A percentile compares a stretch with the other conserved stretches of the same genome.
Conservation (phyloP, 2,888 invertebrate species). For the Phalera bucephala region DNA sequence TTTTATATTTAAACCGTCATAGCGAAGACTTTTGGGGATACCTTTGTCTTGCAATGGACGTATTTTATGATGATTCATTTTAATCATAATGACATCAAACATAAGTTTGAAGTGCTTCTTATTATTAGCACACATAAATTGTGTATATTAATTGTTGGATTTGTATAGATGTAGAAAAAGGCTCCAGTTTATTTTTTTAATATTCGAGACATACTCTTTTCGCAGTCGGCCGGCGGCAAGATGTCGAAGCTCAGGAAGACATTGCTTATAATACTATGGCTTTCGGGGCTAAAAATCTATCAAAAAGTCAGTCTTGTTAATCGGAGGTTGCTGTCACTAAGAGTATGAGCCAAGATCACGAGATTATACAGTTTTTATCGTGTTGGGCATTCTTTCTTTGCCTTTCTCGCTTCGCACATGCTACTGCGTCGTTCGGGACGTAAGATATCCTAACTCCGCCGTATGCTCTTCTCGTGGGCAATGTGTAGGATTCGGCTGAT, state of each 20-base stretch:
- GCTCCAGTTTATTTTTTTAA: too few species aligned
- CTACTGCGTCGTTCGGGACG: constrained; percentile 95
- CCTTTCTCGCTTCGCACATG: constrained; percentile 89
- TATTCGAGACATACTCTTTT: constrained; percentile 37
- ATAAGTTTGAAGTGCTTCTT: too few species aligned
- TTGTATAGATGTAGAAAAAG: too few species aligned
- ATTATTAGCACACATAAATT: too few species aligned
- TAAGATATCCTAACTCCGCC: constrained; percentile 95
- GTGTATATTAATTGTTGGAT: too few species aligned
- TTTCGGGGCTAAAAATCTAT: constrained; percentile 61
- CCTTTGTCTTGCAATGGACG: too few species aligned
- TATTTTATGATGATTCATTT: too few species aligned
- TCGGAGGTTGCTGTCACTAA: constrained; percentile 75
- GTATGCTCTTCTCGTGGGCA: constrained; percentile 92
- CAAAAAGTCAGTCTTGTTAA: constrained; percentile 75
- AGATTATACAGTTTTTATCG: constrained; percentile 93
- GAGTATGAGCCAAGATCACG: constrained; percentile 85
- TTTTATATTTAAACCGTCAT: too few species aligned
- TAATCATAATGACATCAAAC: too few species aligned
- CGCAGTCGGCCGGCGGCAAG: constrained; percentile 35
- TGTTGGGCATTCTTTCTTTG: constrained; percentile 84
- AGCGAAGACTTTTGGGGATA: too few species aligned
- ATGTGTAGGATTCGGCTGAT: constrained; percentile 93
- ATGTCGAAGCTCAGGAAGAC: constrained; percentile 41
- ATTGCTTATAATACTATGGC: constrained; percentile 68